Conservation (phyloP, 2,797 vertebrate species). For the Salarias fasciatus region DNA sequence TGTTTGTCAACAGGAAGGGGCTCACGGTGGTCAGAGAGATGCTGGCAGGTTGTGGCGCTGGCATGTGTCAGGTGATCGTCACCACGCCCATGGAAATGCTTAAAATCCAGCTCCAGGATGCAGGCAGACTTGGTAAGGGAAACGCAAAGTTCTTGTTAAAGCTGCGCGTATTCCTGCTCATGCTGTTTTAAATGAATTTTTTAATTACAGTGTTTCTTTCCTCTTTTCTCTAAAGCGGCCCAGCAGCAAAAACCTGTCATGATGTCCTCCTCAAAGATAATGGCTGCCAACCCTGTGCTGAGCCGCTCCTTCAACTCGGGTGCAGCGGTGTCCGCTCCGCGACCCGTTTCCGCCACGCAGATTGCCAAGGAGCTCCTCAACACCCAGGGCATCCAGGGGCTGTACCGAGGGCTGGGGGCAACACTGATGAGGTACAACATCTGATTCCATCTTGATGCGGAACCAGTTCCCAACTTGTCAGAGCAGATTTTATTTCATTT, state of each 20-base stretch:
- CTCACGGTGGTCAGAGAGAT: conserved; percentile 85
- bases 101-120: conserved; percentile 89
- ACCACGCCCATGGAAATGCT: conserved; percentile 92
- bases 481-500: background rate
- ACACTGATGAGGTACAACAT: conserved; percentile 84
- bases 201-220: background rate
- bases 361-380: conserved; percentile 84
- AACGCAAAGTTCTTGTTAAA: too few species aligned
- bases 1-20: conserved; percentile 74
- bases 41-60: conserved; percentile 88
- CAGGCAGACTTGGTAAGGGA: conserved; percentile 83
- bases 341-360: conserved; percentile 81
- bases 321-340: conserved; percentile 53
- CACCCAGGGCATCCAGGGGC: conserved; percentile 83
- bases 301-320: conserved; percentile 84
- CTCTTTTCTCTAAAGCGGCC: conserved; percentile 65
- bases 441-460: rapidly evolving
- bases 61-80: conserved; percentile 87
- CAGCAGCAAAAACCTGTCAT: conserved; percentile 82
- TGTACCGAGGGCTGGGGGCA: conserved; percentile 87
- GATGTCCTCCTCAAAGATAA: conserved; percentile 77
- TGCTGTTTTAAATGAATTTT: too few species aligned
- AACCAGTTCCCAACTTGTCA: background rate
- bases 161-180: background rate
- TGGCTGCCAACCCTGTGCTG: conserved; percentile 75